Percentiles rank a stretch among this genome's conserved stretches.
phyloP scores from a whole-genome alignment of 1,140 invertebrate genomes.

The Drosophila albomicans region DNA sequence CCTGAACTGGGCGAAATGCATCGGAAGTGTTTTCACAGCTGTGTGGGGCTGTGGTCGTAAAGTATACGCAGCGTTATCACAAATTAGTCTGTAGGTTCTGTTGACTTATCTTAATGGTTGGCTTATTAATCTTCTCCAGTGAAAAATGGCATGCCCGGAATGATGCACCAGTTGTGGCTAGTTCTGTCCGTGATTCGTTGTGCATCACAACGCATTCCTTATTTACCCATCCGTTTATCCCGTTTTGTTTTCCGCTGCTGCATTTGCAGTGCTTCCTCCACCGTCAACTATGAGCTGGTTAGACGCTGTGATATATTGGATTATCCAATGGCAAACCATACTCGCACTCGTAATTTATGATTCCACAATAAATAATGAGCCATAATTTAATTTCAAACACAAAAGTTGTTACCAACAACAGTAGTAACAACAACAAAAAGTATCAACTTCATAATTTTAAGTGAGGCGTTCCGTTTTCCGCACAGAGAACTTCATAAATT shows the following conservation, averaged over 20 bases:
- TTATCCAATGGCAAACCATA: conserved; percentile 1
- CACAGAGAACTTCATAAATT: conserved; percentile 69
- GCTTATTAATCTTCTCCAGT: conserved; percentile 46
- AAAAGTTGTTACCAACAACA: conserved; percentile 51
- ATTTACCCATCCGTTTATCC: conserved; percentile 12
- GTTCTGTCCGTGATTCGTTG: conserved; percentile 11
- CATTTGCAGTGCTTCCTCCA: conserved; percentile 35
- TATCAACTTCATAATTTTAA: conserved; percentile 65
- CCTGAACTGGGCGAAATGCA: neutral
- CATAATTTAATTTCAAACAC: conserved; percentile 72
- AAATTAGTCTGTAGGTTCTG: conserved; percentile 12
- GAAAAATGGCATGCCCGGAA: conserved; percentile 26
- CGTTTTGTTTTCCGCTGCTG: conserved; percentile 36
- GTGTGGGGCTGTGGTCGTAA: conserved; percentile 10
- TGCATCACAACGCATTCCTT: conserved; percentile 22
- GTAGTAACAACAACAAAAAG: conserved; percentile 19
- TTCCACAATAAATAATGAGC: conserved; percentile 59
- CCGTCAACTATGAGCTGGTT: conserved; percentile 2
- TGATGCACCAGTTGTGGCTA: conserved; percentile 20
- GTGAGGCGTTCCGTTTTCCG: conserved; percentile 44
- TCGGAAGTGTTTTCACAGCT: conserved; percentile 50
- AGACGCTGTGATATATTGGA: conserved; percentile 19
- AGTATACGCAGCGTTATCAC: conserved; percentile 35
- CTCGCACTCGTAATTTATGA: conserved; percentile 57
- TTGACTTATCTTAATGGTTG: conserved; percentile 40